A percentile compares a stretch with the other conserved stretches of the same genome.
These are phyloP conservation scores for Aradus depressus DNA, from an alignment of 2,888 invertebrate species.

Conservation along the genomic window DNA sequence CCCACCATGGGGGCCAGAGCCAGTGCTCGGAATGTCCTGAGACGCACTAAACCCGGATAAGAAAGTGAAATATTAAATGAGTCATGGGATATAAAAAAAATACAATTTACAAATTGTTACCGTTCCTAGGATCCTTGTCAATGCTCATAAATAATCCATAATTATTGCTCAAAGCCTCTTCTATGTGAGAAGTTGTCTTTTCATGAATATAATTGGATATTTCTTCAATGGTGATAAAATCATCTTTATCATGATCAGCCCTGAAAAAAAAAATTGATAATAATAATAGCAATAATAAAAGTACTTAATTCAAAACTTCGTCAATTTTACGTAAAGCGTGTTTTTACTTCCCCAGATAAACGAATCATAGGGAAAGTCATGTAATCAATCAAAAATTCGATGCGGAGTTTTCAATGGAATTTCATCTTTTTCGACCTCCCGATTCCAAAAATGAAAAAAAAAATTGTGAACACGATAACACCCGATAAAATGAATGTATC, in stretches of 20 bases:
- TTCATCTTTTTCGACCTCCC: too few relatives aligned
- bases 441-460: too few relatives aligned
- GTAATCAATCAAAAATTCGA: neutral
- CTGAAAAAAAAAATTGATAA: conserved; percentile 15
- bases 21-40: too few relatives aligned
- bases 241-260: conserved; percentile 27
- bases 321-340: neutral
- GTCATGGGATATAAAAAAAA: neutral
- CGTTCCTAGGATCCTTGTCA: conserved; percentile 54
- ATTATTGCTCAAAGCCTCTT: conserved; percentile 53
- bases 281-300: neutral
- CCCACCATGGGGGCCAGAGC: too few relatives aligned
- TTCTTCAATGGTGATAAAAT: conserved; percentile 37
- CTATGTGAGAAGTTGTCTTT: conserved; percentile 57
- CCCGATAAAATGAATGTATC: too few relatives aligned
- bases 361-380: neutral
- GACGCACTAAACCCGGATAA: too few relatives aligned
- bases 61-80: too few relatives aligned
- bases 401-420: too few relatives aligned
- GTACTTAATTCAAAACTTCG: neutral
- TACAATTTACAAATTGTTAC: conserved; percentile 33
- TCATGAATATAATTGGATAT: conserved; percentile 53
- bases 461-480: too few relatives aligned
- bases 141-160: conserved; percentile 53
- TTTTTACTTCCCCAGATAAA: neutral